Base-by-base conservation (phyloP, 2,888 invertebrate genomes). In the Agrilus biguttatus region DNA sequence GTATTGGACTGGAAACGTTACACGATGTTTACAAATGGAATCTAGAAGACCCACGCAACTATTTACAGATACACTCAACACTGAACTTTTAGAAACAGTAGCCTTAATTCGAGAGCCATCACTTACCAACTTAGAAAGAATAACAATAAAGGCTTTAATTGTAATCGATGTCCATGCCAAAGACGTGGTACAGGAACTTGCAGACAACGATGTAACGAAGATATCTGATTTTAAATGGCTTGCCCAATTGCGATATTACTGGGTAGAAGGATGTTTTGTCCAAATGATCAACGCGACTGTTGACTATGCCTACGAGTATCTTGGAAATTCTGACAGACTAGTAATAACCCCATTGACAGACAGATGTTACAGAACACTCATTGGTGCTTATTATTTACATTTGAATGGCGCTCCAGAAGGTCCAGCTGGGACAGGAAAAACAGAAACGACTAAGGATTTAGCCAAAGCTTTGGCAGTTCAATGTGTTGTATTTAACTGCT, bases 391-490 rank as follows among this genome's bases (percentile, higher is more conserved):
- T 62, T 82, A 83, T 56, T 69, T 89, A 38, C 84, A 89, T 63
- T 66, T 89, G 51, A 86, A 87, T 56, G 88, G 87, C n/a, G 83
- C 84, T 5, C 83, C 83, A 0, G 84, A 85, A 67, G 85, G 85
- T 1, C 89, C 89, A 0, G 84, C 86, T 0, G 88, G 89, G 1
- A 89, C 89, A 0, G 90, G 90, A 1, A 90, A 90, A 69, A 90
- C 89, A 0, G 90, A 90, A 69, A 88, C 89, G 14, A 86, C 86
- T 1, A 93, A 93, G 69, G 92, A 93, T 69, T 70, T 93, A 49
- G 90, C 90, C 5, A 89, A 91, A 66, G 91, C 91, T 0, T 60
- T 93, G 39, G 93, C 91, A 0, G 88, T 92, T 2, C 90, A 90
- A 58, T 88, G 88, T 60, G 81, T 89, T 0, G 85, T 88, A 1